Evolutionary conservation across 2,797 vertebrate genomes (phyloP).

Genomic region (Enteromius radiatus): DNA sequence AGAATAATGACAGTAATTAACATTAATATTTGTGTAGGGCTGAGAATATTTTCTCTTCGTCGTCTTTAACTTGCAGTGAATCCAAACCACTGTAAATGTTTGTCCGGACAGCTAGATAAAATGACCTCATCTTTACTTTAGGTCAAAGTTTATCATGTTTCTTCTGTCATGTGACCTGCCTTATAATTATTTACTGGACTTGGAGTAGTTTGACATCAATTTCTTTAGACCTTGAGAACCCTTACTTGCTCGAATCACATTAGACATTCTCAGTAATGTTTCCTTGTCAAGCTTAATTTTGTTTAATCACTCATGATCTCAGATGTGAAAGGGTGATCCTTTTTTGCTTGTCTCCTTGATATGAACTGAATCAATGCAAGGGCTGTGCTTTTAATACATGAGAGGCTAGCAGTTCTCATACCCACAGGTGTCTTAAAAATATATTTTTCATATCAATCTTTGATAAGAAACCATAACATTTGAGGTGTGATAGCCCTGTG

Average conservation of each 20-base stretch:
- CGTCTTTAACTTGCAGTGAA: background rate
- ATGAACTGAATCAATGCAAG: background rate
- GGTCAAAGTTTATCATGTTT: background rate
- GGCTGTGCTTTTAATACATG: background rate
- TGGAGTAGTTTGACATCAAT: background rate
- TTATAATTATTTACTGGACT: background rate
- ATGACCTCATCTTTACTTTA: background rate
- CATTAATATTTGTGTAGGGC: conserved; percentile 8
- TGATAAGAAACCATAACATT: background rate
- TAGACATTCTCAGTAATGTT: background rate
- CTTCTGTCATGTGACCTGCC: background rate
- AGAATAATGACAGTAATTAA: conserved; percentile 2
- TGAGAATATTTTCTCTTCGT: background rate
- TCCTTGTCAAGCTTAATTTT: background rate
- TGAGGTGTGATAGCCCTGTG: background rate
- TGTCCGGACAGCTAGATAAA: background rate
- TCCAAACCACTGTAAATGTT: conserved; percentile 13
- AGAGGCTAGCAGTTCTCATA: background rate
- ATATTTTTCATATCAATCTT: background rate
- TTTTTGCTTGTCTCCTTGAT: background rate
- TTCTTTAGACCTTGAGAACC: background rate
- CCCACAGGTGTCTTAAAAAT: background rate
- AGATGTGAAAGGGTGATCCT: background rate
- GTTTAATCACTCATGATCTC: background rate
- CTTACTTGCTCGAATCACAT: background rate